phyloP scores from a whole-genome alignment of 2,797 vertebrate genomes.

The Falco peregrinus region DNA sequence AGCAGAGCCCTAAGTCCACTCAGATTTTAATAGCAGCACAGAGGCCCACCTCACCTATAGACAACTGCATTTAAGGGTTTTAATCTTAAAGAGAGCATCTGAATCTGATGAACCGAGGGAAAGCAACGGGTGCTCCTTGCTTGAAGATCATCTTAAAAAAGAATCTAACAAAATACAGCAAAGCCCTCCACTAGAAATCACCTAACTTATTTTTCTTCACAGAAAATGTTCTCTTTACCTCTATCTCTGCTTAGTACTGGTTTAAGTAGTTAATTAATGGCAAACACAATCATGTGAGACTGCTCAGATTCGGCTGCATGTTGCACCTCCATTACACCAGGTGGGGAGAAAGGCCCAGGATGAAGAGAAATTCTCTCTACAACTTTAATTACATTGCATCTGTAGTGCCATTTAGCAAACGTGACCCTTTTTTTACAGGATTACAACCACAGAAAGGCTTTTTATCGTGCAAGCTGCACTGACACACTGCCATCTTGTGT shows the following conservation, averaged over 20 bases:
- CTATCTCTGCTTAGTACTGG: not conserved
- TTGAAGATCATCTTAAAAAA: not conserved
- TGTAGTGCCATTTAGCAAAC: not conserved
- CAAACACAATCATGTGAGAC: not conserved
- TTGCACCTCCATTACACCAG: not conserved
- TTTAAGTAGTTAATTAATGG: not conserved
- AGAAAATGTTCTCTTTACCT: not conserved
- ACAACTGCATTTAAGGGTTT: not conserved
- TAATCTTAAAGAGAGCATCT: not conserved
- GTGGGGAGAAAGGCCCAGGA: not conserved
- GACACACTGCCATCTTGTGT: constrained; percentile 76
- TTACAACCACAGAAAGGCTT: not conserved
- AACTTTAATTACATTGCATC: not conserved
- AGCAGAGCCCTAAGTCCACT: not conserved
- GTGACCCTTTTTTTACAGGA: not conserved
- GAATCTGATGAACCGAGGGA: not conserved
- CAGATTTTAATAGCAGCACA: not conserved
- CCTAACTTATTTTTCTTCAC: not conserved
- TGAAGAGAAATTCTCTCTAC: not conserved
- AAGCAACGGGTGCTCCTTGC: not conserved
- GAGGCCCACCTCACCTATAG: not conserved
- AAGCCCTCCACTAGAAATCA: not conserved
- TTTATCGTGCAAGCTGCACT: not conserved
- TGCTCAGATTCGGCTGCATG: not conserved
- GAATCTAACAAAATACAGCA: not conserved